Conservation (phyloP, 2,113 vertebrate species). For the Chaetodon trifascialis region DNA sequence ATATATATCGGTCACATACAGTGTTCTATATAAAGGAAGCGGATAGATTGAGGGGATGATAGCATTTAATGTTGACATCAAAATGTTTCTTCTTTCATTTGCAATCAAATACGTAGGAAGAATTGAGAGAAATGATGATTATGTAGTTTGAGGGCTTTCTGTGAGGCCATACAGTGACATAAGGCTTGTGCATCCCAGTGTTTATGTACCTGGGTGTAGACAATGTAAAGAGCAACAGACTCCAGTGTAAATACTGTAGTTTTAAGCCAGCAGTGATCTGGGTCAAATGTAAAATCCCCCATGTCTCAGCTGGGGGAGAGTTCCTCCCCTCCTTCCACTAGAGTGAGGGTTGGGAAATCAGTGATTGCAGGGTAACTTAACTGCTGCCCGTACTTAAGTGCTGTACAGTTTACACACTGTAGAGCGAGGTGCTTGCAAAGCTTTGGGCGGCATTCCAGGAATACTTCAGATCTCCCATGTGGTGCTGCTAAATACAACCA, state of each 20-base stretch:
- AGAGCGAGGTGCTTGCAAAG: constrained; percentile 58
- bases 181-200: background rate
- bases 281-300: constrained; percentile 55
- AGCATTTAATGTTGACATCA: background rate
- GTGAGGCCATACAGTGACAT: background rate
- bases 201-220: constrained; percentile 9
- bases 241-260: constrained; percentile 35
- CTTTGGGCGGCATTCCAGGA: constrained; percentile 72
- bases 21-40: background rate
- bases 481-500: constrained; percentile 68
- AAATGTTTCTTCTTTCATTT: background rate
- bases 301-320: constrained; percentile 44
- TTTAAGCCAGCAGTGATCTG: constrained; percentile 38
- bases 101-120: background rate
- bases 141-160: background rate
- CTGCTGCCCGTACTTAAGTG: constrained; percentile 38
- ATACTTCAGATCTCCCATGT: constrained; percentile 72
- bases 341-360: constrained; percentile 53
- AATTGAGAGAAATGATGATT: background rate
- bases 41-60: background rate
- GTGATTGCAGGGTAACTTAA: constrained; percentile 49
- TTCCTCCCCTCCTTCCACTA: constrained; percentile 37
- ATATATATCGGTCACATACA: background rate
- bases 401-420: constrained; percentile 57
- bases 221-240: constrained; percentile 14